Percentiles rank a stretch among this genome's conserved stretches.
Conservation (phyloP, 1,140 invertebrate species). For the Temnothorax curvispinosus region DNA sequence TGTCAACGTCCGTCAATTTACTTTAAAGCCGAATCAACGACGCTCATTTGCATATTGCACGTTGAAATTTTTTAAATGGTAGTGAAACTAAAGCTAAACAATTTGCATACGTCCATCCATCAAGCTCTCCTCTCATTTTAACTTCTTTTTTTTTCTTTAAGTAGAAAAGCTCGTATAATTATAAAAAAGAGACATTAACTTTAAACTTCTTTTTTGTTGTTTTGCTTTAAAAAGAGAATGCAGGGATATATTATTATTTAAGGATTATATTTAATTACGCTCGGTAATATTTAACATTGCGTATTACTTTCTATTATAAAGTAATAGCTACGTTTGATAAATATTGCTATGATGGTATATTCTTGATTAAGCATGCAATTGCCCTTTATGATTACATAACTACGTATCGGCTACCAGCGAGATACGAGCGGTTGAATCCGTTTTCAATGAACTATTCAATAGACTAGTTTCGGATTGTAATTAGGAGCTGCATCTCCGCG, state of each 20-base stretch:
- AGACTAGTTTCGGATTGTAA: slow-evolving; percentile 41
- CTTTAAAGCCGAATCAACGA: slow-evolving; percentile 46
- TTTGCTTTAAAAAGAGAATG: background rate
- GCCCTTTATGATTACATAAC: background rate
- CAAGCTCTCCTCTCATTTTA: background rate
- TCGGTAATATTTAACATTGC: background rate
- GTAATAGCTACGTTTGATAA: background rate
- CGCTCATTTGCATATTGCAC: slow-evolving; percentile 29
- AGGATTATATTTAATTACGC: background rate
- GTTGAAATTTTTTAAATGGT: slow-evolving; percentile 41
- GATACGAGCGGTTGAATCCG: slow-evolving; percentile 27
- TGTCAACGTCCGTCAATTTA: slow-evolving; percentile 55
- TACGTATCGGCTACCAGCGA: background rate
- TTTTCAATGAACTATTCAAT: slow-evolving; percentile 53
- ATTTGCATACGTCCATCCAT: slow-evolving; percentile 32
- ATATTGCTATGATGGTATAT: background rate
- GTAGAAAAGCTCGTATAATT: background rate
- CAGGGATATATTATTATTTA: background rate
- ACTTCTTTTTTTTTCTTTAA: background rate
- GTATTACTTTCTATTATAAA: background rate
- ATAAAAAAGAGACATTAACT: background rate
- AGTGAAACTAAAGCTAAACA: background rate
- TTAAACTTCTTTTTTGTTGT: background rate
- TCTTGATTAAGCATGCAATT: background rate
- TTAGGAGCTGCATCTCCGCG: slow-evolving; percentile 27